These are phyloP conservation scores for Luehdorfia chinensis DNA, from an alignment of 1,140 invertebrate genomes.

Conservation along the genomic window DNA sequence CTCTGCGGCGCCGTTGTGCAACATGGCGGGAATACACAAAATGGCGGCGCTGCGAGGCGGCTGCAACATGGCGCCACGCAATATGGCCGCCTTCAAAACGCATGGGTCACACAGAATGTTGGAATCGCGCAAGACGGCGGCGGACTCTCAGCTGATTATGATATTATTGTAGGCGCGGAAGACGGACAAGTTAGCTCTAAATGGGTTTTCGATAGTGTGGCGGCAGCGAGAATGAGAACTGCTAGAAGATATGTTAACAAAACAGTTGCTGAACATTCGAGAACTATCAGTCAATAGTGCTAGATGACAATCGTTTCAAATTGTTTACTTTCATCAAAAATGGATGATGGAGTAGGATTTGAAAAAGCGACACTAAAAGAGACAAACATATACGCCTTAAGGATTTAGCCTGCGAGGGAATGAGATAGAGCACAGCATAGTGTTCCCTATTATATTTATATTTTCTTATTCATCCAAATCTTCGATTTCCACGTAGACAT, in stretches of 20 bases:
- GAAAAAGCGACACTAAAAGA: too few species aligned
- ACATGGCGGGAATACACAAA: conserved; percentile 22
- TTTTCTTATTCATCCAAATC: too few species aligned
- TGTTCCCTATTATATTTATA: too few species aligned
- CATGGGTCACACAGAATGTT: conserved; percentile 20
- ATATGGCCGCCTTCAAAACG: conserved; percentile 18
- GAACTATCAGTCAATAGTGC: too few species aligned
- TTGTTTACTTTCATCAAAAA: too few species aligned
- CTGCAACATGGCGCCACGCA: conserved; percentile 20
- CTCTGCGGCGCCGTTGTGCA: conserved; percentile 47
- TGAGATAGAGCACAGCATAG: too few species aligned
- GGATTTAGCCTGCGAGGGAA: too few species aligned
- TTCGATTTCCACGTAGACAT: too few species aligned
- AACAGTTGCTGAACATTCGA: conserved; percentile 16
- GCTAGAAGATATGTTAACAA: conserved; percentile 45
- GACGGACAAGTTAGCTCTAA: conserved; percentile 43
- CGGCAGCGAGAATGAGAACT: conserved; percentile 48
- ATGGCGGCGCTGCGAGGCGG: conserved; percentile 10
- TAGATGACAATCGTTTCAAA: too few species aligned
- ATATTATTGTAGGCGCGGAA: conserved; percentile 36
- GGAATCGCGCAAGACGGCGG: conserved; percentile 27
- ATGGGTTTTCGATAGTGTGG: conserved; percentile 65
- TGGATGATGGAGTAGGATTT: too few species aligned
- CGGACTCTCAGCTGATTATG: conserved; percentile 19
- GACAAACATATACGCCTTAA: too few species aligned